These are phyloP conservation scores for Ciona savignyi DNA, from an alignment of 23 tunicate species.

Conservation along the genomic window DNA sequence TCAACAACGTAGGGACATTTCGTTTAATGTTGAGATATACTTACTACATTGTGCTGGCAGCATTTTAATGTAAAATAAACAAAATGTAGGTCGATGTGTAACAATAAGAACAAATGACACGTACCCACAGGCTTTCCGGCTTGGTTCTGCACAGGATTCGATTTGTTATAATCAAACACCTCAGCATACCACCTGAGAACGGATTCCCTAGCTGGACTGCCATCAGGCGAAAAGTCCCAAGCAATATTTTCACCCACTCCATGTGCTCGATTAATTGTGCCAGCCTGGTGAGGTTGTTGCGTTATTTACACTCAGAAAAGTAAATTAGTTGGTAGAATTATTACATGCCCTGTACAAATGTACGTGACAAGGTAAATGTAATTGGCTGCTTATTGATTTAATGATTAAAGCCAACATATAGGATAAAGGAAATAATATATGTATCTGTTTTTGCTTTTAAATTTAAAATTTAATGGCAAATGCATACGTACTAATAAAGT, in stretches of 20 bases:
- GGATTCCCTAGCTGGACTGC: slow-evolving; percentile 77
- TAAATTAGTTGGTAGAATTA: neutral
- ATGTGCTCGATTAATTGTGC: slow-evolving; percentile 20
- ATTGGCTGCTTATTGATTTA: too few relatives aligned
- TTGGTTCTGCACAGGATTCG: slow-evolving; percentile 31
- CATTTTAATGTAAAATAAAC: neutral
- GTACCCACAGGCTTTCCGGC: slow-evolving; percentile 62
- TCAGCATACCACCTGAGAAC: slow-evolving; percentile 87
- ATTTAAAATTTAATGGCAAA: too few relatives aligned
- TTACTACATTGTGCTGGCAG: neutral
- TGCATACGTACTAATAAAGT: too few relatives aligned
- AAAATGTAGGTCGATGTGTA: too few relatives aligned
- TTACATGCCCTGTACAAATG: neutral
- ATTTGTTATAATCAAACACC: slow-evolving; percentile 65
- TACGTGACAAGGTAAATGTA: too few relatives aligned
- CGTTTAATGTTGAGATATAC: too few relatives aligned
- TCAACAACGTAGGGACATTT: too few relatives aligned
- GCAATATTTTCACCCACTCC: slow-evolving; percentile 98
- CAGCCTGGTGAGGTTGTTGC: slow-evolving; percentile 20
- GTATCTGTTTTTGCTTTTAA: too few relatives aligned
- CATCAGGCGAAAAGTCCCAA: slow-evolving; percentile 83
- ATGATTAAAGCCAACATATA: too few relatives aligned
- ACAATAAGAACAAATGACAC: too few relatives aligned
- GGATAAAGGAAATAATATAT: too few relatives aligned
- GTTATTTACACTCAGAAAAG: neutral